phyloP scores from a whole-genome alignment of 1,140 invertebrate genomes.

The Formica exsecta region DNA sequence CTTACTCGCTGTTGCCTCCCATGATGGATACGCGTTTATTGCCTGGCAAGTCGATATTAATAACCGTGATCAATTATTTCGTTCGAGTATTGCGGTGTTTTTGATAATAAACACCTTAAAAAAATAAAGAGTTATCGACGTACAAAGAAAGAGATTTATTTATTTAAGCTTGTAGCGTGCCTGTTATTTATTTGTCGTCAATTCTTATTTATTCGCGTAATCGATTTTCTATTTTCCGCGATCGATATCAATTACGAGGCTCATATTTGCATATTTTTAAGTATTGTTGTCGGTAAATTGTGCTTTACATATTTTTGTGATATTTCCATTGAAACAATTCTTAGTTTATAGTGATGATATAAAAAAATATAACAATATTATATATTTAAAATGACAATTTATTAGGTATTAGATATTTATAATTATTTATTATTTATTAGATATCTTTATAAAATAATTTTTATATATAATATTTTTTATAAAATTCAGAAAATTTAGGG shows the following conservation, averaged over 20 bases:
- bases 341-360: no score
- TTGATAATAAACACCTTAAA: slow-evolving; percentile 23
- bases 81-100: slow-evolving; percentile 3
- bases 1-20: slow-evolving; percentile 32
- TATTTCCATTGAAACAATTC: no score
- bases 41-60: slow-evolving; percentile 49
- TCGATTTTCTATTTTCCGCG: neutral
- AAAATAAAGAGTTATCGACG: neutral
- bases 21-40: slow-evolving; percentile 49
- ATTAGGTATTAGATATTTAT: neutral
- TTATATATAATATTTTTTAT: neutral
- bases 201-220: slow-evolving; percentile 1
- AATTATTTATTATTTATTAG: no score
- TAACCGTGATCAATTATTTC: slow-evolving; percentile 52
- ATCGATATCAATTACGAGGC: slow-evolving; percentile 1
- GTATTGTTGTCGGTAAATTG: neutral
- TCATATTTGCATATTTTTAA: neutral
- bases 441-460: no score
- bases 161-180: neutral
- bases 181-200: neutral
- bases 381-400: neutral
- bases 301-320: neutral
- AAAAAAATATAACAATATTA: no score
- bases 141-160: neutral
- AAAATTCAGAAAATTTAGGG: neutral